Evolutionary conservation across 2,113 vertebrate genomes (phyloP).

Genomic region (Amphilophus citrinellus): DNA sequence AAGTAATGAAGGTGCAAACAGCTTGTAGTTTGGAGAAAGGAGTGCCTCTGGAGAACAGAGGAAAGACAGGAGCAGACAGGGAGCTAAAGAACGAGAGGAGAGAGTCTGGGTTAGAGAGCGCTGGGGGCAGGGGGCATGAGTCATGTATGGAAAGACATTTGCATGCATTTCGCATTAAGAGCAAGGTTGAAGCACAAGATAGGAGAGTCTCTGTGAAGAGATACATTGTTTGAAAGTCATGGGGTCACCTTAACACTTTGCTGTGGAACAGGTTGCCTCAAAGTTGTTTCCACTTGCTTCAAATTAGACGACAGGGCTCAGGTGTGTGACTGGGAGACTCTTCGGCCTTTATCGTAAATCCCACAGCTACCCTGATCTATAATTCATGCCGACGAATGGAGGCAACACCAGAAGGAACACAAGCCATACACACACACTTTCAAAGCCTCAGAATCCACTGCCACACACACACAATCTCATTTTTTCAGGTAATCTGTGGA

Average conservation of each 20-base stretch:
- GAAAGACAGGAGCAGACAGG: slow-evolving; percentile 14
- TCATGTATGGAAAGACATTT: slow-evolving; percentile 40
- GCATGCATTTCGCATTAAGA: slow-evolving; percentile 43
- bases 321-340: slow-evolving; percentile 62
- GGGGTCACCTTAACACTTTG: slow-evolving; percentile 5
- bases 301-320: slow-evolving; percentile 55
- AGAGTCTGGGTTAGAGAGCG: background rate
- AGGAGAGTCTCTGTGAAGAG: slow-evolving; percentile 19
- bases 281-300: slow-evolving; percentile 41
- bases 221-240: slow-evolving; percentile 17
- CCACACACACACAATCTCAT: slow-evolving; percentile 48
- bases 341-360: slow-evolving; percentile 61
- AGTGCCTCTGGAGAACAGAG: slow-evolving; percentile 34
- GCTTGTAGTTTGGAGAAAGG: slow-evolving; percentile 46
- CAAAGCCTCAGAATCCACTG: slow-evolving; percentile 45
- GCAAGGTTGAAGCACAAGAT: background rate
- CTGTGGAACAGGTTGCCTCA: slow-evolving; percentile 28
- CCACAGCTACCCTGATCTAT: slow-evolving; percentile 69
- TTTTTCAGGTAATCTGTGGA: slow-evolving; percentile 65
- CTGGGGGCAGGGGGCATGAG: slow-evolving; percentile 10
- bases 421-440: slow-evolving; percentile 24
- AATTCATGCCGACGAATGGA: slow-evolving; percentile 78
- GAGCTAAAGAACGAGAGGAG: slow-evolving; percentile 13
- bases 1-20: slow-evolving; percentile 71
- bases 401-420: slow-evolving; percentile 49